phyloP scores from a whole-genome alignment of 2,113 vertebrate species.

The Apistogramma diplotaenia region DNA sequence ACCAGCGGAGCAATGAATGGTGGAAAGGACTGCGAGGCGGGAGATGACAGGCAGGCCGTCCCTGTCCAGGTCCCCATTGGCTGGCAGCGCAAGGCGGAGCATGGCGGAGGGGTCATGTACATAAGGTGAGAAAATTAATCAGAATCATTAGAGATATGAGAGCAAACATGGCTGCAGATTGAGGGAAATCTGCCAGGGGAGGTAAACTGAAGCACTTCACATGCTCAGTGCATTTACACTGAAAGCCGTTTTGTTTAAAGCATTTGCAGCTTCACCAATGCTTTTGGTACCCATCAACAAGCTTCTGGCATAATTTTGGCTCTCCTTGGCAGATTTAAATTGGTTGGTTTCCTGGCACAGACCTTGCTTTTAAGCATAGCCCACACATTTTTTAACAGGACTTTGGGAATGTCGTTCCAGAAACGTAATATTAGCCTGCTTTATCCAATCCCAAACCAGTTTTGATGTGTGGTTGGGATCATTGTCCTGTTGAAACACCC shows the following conservation, averaged over 20 bases:
- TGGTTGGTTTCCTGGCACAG: no score
- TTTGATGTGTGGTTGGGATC: no score
- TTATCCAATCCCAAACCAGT: no score
- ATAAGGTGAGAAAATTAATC: conserved; percentile 83
- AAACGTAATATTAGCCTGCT: no score
- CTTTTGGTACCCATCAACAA: no score
- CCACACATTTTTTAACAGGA: no score
- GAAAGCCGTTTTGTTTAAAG: no score
- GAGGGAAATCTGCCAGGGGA: not conserved
- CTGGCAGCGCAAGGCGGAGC: conserved; percentile 92
- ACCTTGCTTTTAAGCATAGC: no score
- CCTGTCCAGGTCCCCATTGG: conserved; percentile 96
- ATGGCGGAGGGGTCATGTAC: conserved; percentile 87
- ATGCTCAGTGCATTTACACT: not conserved
- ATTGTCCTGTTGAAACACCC: no score
- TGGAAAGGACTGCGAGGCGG: conserved; percentile 93
- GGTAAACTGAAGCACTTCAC: not conserved
- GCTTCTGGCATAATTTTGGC: no score
- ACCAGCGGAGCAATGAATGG: conserved; percentile 96
- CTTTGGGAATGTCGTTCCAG: not conserved
- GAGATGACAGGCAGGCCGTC: conserved; percentile 84
- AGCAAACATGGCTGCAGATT: not conserved
- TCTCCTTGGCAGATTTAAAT: no score
- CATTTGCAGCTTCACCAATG: no score
- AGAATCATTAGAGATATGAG: not conserved